A percentile compares a stretch with the other conserved stretches of the same genome.
phyloP scores from a whole-genome alignment of 2,113 vertebrate species.

The Chloebia gouldiae region DNA sequence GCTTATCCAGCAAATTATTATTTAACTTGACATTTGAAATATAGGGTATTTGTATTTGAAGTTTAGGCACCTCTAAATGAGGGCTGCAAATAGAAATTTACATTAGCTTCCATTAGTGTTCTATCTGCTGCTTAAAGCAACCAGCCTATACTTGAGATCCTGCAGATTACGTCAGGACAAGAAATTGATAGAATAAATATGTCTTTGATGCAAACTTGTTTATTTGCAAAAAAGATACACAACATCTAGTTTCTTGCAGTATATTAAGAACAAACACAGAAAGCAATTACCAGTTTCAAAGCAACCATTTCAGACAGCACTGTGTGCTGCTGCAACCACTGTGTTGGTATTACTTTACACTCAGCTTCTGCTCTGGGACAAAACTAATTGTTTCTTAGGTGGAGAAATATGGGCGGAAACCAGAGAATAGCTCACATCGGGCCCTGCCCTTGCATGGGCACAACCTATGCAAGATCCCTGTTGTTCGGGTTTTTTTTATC shows the following conservation, averaged over 20 bases:
- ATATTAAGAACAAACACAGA: not conserved
- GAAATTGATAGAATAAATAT: not conserved
- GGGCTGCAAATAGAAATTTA: not conserved
- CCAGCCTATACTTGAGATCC: not conserved
- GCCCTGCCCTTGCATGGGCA: not conserved
- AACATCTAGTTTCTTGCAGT: not conserved
- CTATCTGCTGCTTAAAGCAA: not conserved
- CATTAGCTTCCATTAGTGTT: not conserved
- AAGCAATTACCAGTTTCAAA: not conserved
- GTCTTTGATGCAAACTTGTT: not conserved
- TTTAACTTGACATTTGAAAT: not conserved
- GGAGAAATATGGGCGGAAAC: not conserved
- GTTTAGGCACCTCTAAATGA: not conserved
- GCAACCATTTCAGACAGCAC: not conserved
- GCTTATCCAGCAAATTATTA: not conserved
- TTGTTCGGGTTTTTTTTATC: not conserved
- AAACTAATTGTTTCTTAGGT: not conserved
- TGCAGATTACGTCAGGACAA: not conserved
- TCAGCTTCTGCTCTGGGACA: not conserved
- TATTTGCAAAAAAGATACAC: not conserved
- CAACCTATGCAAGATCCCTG: not conserved
- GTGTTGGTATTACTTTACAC: not conserved
- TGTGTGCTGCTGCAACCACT: not conserved
- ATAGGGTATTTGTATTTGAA: not conserved
- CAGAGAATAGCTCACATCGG: fast-evolving